phyloP scores from a whole-genome alignment of 2,888 invertebrate species.

The Mythimna impura region DNA sequence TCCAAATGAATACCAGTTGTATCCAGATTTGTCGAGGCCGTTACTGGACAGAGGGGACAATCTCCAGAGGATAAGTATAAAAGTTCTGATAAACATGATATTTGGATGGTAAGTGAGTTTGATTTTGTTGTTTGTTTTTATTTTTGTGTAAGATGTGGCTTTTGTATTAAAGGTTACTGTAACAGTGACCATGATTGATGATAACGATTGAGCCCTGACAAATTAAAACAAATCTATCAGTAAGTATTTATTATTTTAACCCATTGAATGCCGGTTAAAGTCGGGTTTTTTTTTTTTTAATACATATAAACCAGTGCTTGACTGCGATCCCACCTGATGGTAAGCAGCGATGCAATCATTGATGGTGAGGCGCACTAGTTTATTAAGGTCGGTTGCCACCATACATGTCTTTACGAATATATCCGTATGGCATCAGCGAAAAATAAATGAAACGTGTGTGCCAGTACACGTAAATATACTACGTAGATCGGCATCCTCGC shows the following conservation, averaged over 20 bases:
- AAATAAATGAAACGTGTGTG: too few relatives aligned
- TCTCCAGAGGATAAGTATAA: slow-evolving; percentile 35
- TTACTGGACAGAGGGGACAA: slow-evolving; percentile 43
- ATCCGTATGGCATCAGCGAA: too few relatives aligned
- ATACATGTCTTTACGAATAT: too few relatives aligned
- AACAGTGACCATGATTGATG: not conserved
- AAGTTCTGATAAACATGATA: slow-evolving; percentile 50
- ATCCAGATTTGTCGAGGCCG: slow-evolving; percentile 80
- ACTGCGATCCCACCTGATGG: too few relatives aligned
- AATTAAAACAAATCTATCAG: slow-evolving; percentile 11
- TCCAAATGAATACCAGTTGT: slow-evolving; percentile 84
- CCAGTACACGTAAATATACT: too few relatives aligned
- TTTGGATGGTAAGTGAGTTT: slow-evolving; percentile 40
- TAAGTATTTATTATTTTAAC: not conserved
- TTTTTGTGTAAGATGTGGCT: not conserved
- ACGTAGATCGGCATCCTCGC: too few relatives aligned
- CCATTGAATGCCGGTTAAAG: too few relatives aligned
- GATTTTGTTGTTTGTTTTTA: slow-evolving; percentile 35
- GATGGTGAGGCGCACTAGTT: too few relatives aligned
- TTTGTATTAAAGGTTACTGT: slow-evolving; percentile 11
- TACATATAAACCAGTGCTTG: too few relatives aligned
- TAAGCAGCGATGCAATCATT: too few relatives aligned
- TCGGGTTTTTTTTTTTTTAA: too few relatives aligned
- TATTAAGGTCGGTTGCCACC: too few relatives aligned
- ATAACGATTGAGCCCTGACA: not conserved